Evolutionary conservation across 2,888 invertebrate species (phyloP).

Genomic region (Gibbula magus): DNA sequence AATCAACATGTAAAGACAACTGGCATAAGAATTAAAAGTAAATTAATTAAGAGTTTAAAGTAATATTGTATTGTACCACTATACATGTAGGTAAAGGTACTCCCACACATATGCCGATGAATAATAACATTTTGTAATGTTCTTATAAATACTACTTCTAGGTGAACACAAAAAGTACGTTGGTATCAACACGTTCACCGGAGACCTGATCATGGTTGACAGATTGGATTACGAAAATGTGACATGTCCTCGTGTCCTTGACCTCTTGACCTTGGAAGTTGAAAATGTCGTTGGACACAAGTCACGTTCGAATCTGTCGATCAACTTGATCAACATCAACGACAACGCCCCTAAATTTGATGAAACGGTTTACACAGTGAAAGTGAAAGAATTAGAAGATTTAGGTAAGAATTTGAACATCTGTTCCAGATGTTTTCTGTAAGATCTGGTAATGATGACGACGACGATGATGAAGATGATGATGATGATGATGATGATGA

Average conservation of each 20-base stretch:
- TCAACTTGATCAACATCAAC: not conserved
- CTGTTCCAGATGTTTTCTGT: too few species aligned
- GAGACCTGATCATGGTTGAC: not conserved
- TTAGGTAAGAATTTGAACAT: not conserved
- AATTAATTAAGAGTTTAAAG: too few species aligned
- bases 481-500: too few species aligned
- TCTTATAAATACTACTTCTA: not conserved
- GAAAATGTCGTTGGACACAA: not conserved
- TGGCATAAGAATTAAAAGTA: too few species aligned
- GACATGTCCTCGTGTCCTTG: not conserved
- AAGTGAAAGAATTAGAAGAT: not conserved
- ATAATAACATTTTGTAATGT: too few species aligned
- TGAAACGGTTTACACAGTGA: constrained; percentile 6
- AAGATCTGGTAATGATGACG: too few species aligned
- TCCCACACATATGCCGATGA: too few species aligned
- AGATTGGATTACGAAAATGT: constrained; percentile 8
- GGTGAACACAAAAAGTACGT: not conserved
- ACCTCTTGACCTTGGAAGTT: not conserved
- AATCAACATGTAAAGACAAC: too few species aligned
- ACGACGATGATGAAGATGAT: too few species aligned
- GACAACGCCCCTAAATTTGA: constrained; percentile 5
- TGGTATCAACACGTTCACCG: not conserved
- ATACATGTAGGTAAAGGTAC: too few species aligned
- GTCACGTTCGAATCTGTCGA: not conserved
- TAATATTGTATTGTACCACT: too few species aligned